phyloP scores from a whole-genome alignment of 2,888 invertebrate species.

The Acanthosepion esculentum region DNA sequence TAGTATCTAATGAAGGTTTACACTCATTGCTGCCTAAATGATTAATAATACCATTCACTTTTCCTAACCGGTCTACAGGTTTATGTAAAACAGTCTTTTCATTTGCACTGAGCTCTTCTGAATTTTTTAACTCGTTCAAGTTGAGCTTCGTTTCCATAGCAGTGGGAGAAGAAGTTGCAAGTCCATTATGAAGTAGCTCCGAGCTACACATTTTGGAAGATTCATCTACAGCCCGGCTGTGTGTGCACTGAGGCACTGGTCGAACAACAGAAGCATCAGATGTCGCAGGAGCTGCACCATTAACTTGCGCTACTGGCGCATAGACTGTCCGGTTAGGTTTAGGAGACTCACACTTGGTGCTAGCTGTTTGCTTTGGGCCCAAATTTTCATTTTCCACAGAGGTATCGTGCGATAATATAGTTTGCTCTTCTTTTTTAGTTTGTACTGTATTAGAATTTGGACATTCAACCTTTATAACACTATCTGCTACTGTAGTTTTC shows the following conservation, averaged over 20 bases:
- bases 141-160: slow-evolving; percentile 42
- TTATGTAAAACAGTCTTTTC: slow-evolving; percentile 47
- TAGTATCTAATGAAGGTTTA: slow-evolving; percentile 34
- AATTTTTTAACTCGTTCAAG: background rate
- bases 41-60: slow-evolving; percentile 64
- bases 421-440: slow-evolving; percentile 16
- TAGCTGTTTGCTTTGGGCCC: background rate
- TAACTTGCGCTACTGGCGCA: slow-evolving; percentile 23
- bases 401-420: background rate
- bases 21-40: slow-evolving; percentile 56
- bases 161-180: slow-evolving; percentile 38
- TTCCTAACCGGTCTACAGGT: slow-evolving; percentile 56
- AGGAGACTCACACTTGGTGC: slow-evolving; percentile 42
- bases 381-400: background rate
- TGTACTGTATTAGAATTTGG: slow-evolving; percentile 45
- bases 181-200: slow-evolving; percentile 42
- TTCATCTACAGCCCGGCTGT: background rate
- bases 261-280: background rate
- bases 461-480: background rate
- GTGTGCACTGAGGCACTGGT: background rate
- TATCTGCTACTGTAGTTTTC: background rate
- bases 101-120: slow-evolving; percentile 36
- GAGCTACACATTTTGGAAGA: slow-evolving; percentile 7
- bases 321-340: slow-evolving; percentile 39
- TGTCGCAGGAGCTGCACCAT: background rate